phyloP scores from a whole-genome alignment of 2,888 invertebrate genomes.

The Cheilosia scutellata region DNA sequence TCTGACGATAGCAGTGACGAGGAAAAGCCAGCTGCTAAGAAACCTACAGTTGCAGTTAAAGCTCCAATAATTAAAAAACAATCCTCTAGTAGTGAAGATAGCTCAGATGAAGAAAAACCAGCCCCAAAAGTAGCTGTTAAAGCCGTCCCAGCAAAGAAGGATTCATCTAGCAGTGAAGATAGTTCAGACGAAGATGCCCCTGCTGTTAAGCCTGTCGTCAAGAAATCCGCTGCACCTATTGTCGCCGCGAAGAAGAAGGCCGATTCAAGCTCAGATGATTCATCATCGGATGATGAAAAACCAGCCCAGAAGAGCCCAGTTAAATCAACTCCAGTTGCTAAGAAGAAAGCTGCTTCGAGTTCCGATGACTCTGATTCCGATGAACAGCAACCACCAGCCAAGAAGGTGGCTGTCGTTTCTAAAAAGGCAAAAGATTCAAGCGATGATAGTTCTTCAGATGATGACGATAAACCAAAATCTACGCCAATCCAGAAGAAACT shows the following conservation, averaged over 20 bases:
- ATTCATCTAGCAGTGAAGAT: slow-evolving; percentile 78
- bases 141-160: slow-evolving; percentile 73
- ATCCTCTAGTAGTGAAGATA: slow-evolving; percentile 75
- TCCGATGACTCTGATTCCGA: slow-evolving; percentile 74
- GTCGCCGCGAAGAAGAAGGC: slow-evolving; percentile 80
- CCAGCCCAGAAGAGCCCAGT: slow-evolving; percentile 57
- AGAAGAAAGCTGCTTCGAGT: slow-evolving; percentile 73
- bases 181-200: slow-evolving; percentile 79
- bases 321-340: slow-evolving; percentile 63
- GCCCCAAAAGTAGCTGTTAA: slow-evolving; percentile 64
- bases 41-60: slow-evolving; percentile 75
- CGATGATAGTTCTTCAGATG: slow-evolving; percentile 84
- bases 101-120: slow-evolving; percentile 78
- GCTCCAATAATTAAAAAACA: slow-evolving; percentile 75
- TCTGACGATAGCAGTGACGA: slow-evolving; percentile 79
- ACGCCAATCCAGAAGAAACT: slow-evolving; percentile 76
- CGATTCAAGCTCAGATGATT: slow-evolving; percentile 83
- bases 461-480: slow-evolving; percentile 79
- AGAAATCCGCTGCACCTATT: slow-evolving; percentile 79
- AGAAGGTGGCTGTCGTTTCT: slow-evolving; percentile 73
- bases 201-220: slow-evolving; percentile 79
- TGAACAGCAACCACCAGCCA: slow-evolving; percentile 77
- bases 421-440: slow-evolving; percentile 83
- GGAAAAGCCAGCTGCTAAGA: slow-evolving; percentile 72
- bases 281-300: slow-evolving; percentile 77